Evolutionary conservation across 2,797 vertebrate genomes (phyloP), one percentile per base, ranked within the genome.

Genomic region (Bradypodion ventrale): DNA sequence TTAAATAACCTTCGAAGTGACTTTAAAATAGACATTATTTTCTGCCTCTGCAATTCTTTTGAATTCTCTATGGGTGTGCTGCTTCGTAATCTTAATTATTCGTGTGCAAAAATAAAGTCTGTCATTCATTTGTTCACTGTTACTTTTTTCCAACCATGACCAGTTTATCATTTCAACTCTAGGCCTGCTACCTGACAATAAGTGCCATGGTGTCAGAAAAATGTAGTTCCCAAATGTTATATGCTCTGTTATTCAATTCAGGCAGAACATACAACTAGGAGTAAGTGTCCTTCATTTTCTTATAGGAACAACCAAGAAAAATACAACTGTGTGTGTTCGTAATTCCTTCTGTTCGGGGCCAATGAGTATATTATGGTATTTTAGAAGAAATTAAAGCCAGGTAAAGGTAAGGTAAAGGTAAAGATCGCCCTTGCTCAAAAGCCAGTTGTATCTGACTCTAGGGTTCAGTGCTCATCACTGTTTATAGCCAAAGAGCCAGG

Each of bases 1-100:
- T 83, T 85, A 92, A 94, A 89, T 90, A 60, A 66, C 84, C 88
- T 77, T 72, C 87, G 85, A 12, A 21, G 21, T 79, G 87, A 78
- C 83, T 83, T 85, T 46, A 83, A 68, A 75, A 74, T 75, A 90
- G 89, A 46, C 80, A 66, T 63, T 85, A 75, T 63, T 40, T 15
- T 5, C 86, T 87, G 84, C 75, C 82, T 78, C 1, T 69, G 35
- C 27, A 82, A 60, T 40, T 29, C n/a, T n/a, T 83, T 83, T 42
- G 60, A 37, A 85, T 68, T 83, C 78, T 81, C 82, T 75, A 89
- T 78, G 88, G 90, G 87, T 40, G 76, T 65, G 7, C 63, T 59
- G 85, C 75, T 80, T 49, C 42, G 78, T 12, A 84, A n/a, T 82
- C 82, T 60, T 80, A 83, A 83, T 81, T 83, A 87, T 77, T 75